These are phyloP conservation scores for Anorthoa munda DNA, from an alignment of 2,888 invertebrate genomes.

Conservation along the genomic window DNA sequence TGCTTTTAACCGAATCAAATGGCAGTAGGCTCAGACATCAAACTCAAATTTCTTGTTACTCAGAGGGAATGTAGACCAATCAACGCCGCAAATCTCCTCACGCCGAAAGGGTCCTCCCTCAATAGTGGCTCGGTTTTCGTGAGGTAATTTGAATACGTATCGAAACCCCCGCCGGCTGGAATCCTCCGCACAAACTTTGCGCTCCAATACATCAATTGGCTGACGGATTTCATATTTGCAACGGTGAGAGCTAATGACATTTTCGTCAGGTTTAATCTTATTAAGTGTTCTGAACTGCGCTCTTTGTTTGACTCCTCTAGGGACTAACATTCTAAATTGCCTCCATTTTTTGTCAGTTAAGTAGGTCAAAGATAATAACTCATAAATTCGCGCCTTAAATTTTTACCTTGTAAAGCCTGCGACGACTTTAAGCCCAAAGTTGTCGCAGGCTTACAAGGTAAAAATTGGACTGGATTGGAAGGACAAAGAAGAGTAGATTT, in stretches of 20 bases:
- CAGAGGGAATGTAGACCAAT: constrained; percentile 37
- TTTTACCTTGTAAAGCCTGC: constrained; percentile 62
- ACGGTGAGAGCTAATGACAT: constrained; percentile 48
- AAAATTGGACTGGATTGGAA: no score
- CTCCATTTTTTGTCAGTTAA: constrained; percentile 60
- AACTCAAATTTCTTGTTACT: constrained; percentile 43
- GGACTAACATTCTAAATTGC: constrained; percentile 52
- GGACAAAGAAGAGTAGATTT: constrained; percentile 31
- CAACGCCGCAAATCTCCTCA: constrained; percentile 47
- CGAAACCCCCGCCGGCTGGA: constrained; percentile 56
- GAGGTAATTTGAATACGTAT: constrained; percentile 69
- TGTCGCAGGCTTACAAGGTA: no score
- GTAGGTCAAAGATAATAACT: constrained; percentile 68
- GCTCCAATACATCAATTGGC: constrained; percentile 32
- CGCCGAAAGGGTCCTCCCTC: constrained; percentile 32
- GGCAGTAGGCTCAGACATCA: constrained; percentile 25
- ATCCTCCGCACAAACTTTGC: constrained; percentile 42
- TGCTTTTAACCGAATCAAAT: constrained; percentile 28
- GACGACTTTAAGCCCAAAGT: no score
- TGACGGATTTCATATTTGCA: constrained; percentile 48
- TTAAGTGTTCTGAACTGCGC: constrained; percentile 32
- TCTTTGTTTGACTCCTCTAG: constrained; percentile 42
- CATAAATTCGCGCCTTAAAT: constrained; percentile 61
- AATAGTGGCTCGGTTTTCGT: constrained; percentile 58
- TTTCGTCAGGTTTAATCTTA: constrained; percentile 39